These are phyloP conservation scores for Drosophila merina DNA, from an alignment of 2,888 invertebrate genomes.

Conservation along the genomic window DNA sequence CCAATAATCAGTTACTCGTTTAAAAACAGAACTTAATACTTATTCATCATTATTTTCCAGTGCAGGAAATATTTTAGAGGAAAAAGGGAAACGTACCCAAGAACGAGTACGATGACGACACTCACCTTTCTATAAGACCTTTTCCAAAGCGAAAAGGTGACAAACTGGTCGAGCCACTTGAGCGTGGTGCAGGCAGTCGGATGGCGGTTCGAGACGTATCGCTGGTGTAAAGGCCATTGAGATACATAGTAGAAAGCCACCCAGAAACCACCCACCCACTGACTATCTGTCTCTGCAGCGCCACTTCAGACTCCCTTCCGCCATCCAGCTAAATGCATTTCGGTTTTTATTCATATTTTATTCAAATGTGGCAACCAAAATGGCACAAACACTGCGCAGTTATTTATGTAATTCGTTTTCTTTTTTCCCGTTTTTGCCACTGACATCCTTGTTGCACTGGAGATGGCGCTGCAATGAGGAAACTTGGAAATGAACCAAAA, in stretches of 20 bases:
- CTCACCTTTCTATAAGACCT: slow-evolving; percentile 45
- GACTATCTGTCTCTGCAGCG: slow-evolving; percentile 21
- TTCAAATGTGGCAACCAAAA: slow-evolving; percentile 77
- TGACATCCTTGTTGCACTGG: slow-evolving; percentile 30
- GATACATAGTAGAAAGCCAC: slow-evolving; percentile 14
- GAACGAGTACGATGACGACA: slow-evolving; percentile 9
- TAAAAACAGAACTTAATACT: too few species aligned
- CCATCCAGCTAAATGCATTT: slow-evolving; percentile 73
- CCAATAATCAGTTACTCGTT: too few species aligned
- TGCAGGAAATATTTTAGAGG: neutral
- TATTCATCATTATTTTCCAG: neutral
- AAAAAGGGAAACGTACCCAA: slow-evolving; percentile 2
- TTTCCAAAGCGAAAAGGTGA: slow-evolving; percentile 69
- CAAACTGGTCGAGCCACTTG: slow-evolving; percentile 62
- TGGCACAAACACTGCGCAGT: slow-evolving; percentile 77
- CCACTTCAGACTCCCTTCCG: slow-evolving; percentile 21
- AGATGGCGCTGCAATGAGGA: slow-evolving; percentile 48
- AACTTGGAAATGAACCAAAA: slow-evolving; percentile 39
- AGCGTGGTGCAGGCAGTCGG: neutral
- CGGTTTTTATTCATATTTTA: slow-evolving; percentile 79
- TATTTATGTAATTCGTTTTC: slow-evolving; percentile 63
- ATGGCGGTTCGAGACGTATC: slow-evolving; percentile 2
- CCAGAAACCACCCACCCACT: slow-evolving; percentile 15
- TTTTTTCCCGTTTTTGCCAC: slow-evolving; percentile 3
- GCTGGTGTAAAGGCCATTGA: slow-evolving; percentile 7